phyloP scores from a whole-genome alignment of 2,888 invertebrate genomes.

The Liodrosophila aerea region DNA sequence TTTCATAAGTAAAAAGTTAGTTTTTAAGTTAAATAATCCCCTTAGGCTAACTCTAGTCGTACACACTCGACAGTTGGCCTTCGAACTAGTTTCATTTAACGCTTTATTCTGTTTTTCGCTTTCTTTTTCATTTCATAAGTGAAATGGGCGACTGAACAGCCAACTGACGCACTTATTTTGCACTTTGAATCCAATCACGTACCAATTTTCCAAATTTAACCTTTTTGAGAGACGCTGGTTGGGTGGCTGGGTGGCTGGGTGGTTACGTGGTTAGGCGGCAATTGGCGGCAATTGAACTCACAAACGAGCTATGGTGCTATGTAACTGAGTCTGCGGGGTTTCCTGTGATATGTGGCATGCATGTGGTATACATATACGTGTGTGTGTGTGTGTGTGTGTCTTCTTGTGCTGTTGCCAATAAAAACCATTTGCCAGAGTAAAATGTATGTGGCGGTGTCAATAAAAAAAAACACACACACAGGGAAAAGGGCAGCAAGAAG shows the following conservation, averaged over 20 bases:
- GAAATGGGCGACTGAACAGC: slow-evolving; percentile 35
- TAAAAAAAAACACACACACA: slow-evolving; percentile 33
- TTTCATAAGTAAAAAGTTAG: too few species aligned
- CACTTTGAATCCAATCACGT: slow-evolving; percentile 78
- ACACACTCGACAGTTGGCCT: neutral
- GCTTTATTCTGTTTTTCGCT: neutral
- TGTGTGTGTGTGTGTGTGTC: slow-evolving; percentile 11
- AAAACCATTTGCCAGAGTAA: slow-evolving; percentile 75
- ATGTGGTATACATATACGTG: slow-evolving; percentile 3
- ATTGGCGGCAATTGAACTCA: slow-evolving; percentile 56
- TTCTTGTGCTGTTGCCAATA: slow-evolving; percentile 61
- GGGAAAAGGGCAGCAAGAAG: neutral
- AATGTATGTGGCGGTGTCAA: slow-evolving; percentile 71
- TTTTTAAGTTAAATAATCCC: too few species aligned
- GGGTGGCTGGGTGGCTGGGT: slow-evolving; percentile 34
- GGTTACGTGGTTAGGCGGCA: slow-evolving; percentile 40
- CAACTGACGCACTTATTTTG: slow-evolving; percentile 73
- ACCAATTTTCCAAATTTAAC: slow-evolving; percentile 76
- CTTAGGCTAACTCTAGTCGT: slow-evolving; percentile 7
- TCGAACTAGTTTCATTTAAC: neutral
- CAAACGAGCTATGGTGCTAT: slow-evolving; percentile 5
- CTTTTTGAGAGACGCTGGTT: slow-evolving; percentile 58
- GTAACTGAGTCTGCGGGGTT: neutral
- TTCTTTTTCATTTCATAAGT: slow-evolving; percentile 67
- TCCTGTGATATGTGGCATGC: slow-evolving; percentile 3